Evolutionary conservation across 2,113 vertebrate species (phyloP).

Genomic region (Lucifuga dentata): DNA sequence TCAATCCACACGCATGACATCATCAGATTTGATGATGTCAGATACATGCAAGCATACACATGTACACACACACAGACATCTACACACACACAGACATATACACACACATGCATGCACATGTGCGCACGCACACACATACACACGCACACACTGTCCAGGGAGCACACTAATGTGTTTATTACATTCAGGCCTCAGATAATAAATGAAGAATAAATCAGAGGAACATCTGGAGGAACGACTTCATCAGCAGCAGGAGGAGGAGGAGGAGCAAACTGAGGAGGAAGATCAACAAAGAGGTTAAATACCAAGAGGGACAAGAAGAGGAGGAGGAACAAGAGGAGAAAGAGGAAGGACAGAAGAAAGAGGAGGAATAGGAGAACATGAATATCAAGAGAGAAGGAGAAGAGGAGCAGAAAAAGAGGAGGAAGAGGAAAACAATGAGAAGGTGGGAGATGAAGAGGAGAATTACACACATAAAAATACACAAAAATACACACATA

Average conservation of each 20-base stretch:
- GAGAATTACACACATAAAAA: no score
- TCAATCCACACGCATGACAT: no score
- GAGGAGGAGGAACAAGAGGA: neutral
- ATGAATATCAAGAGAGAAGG: neutral
- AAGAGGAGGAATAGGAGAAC: neutral
- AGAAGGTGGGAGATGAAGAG: neutral
- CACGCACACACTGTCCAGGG: slow-evolving; percentile 27
- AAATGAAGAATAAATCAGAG: slow-evolving; percentile 75
- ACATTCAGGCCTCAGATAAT: slow-evolving; percentile 69
- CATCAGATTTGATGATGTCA: slow-evolving; percentile 8
- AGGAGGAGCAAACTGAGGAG: neutral
- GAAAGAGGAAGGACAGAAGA: neutral
- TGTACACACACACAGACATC: slow-evolving; percentile 1
- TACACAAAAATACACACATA: no score
- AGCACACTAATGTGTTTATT: slow-evolving; percentile 74
- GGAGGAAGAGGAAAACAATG: neutral
- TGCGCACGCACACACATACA: slow-evolving; percentile 17
- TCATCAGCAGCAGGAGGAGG: slow-evolving; percentile 30
- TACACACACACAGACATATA: slow-evolving; percentile 19
- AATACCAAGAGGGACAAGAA: no score
- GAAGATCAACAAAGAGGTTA: no score
- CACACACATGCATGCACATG: slow-evolving; percentile 35
- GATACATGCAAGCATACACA: slow-evolving; percentile 6
- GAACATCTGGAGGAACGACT: slow-evolving; percentile 57
- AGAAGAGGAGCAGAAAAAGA: neutral